Base-by-base conservation (phyloP, 2,888 invertebrate species). In the Sinopyrophorus schimmeli region DNA sequence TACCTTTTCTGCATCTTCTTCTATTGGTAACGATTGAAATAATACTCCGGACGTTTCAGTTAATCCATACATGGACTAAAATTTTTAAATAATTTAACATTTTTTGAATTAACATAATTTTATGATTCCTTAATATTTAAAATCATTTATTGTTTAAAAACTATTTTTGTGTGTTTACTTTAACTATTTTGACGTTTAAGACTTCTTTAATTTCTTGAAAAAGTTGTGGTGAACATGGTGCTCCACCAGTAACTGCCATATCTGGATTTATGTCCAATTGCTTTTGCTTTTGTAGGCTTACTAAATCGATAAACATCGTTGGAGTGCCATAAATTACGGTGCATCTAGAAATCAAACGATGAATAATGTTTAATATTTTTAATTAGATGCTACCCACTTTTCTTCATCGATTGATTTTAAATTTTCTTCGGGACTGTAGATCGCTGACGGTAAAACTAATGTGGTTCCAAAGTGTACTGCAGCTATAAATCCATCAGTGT, bases 261-360 rank as follows among this genome's bases (percentile, higher is more conserved):
- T 76, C 73, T 1, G 68, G 71, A 34, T 77, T 76, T 15, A 82
- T 71, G 1, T 77, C 72, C 10, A 74, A 62, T 6, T 76, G 69
- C 4, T 76, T 55, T 46, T 74, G 69, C 15, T 71, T 71, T 60
- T 80, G 79, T 3, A 70, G 70, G 17, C 76, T 76, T 26, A 90
- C 70, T 56, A 89, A 75, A 72, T 91, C 89, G 7, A 89, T 81
- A 70, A 87, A 87, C 92, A 92, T 92, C 2, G 92, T 92, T 3
- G 92, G 91, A 0, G 91, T 90, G 21, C 91, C 91, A 65, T 84
- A 84, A 16, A 86, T 68, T 1, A 83, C 71, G 0, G 82, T 82
- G 63, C 90, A 89, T 62, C 88, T 89, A 62, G 35, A 66, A 57
- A 5, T 6, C 11, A 24, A 40, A n/a, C 4, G 18, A 6, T n/a